These are phyloP conservation scores for Neostethus bicornis DNA, from an alignment of 2,797 vertebrate genomes.

Conservation along the genomic window DNA sequence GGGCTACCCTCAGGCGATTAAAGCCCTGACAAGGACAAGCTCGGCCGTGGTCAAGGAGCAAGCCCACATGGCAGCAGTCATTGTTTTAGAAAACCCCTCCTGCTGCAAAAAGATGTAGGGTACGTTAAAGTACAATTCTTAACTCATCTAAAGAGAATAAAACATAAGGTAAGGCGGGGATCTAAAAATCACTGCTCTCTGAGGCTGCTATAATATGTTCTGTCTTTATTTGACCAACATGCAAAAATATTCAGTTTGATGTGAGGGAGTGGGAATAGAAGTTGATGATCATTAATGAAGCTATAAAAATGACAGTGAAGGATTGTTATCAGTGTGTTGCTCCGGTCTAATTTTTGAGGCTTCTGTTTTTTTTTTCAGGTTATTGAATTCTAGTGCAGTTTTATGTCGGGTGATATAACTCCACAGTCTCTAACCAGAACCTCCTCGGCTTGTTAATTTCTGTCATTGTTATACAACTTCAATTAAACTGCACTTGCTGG, in stretches of 20 bases:
- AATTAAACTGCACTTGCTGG: constrained; percentile 63
- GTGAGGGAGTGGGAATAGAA: constrained; percentile 59
- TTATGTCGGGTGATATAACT: constrained; percentile 53
- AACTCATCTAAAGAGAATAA: constrained; percentile 65
- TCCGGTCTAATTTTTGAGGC: constrained; percentile 45
- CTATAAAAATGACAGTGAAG: constrained; percentile 50
- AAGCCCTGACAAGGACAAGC: constrained; percentile 61
- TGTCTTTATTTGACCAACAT: constrained; percentile 64
- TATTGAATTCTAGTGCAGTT: constrained; percentile 60
- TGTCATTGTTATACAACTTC: constrained; percentile 72
- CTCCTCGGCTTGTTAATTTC: constrained; percentile 69
- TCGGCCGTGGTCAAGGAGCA: constrained; percentile 61
- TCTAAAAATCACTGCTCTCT: constrained; percentile 44
- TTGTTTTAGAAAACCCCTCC: constrained; percentile 31
- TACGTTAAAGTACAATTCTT: constrained; percentile 51
- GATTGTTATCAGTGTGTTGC: constrained; percentile 65
- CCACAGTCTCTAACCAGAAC: constrained; percentile 49
- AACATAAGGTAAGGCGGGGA: constrained; percentile 53
- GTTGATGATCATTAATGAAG: constrained; percentile 65
- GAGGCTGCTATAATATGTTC: constrained; percentile 43
- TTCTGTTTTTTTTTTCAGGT: constrained; percentile 61
- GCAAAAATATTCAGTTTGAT: constrained; percentile 64
- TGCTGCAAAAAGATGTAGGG: constrained; percentile 50
- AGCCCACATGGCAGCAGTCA: constrained; percentile 41
- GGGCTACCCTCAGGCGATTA: constrained; percentile 51